Evolutionary conservation across 2,113 vertebrate species (phyloP).

Genomic region (Bujurquina vittata): DNA sequence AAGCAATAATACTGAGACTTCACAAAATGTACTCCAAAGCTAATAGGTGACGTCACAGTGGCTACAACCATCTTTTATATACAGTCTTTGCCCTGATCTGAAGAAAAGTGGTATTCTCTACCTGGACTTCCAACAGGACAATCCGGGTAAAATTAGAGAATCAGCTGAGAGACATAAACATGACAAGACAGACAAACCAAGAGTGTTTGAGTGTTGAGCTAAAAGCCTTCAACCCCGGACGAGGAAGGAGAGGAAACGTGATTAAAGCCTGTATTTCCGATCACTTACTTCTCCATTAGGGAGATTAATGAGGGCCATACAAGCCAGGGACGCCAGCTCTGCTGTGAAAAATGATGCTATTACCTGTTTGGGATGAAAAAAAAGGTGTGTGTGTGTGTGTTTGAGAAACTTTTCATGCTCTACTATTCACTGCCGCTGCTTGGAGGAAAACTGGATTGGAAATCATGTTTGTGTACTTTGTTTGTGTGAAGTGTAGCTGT

Average conservation of each 20-base stretch:
- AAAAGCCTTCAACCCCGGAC: not conserved
- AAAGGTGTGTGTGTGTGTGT: not conserved
- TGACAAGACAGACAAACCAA: not conserved
- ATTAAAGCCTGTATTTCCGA: conserved; percentile 83
- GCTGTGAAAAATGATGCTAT: conserved; percentile 84
- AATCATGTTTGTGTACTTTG: conserved; percentile 18
- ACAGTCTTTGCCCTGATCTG: not conserved
- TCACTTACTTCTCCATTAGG: conserved; percentile 82
- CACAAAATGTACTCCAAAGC: too few species aligned
- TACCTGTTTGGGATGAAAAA: conserved; percentile 68
- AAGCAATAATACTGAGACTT: too few species aligned
- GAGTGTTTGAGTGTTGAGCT: not conserved
- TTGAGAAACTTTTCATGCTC: not conserved
- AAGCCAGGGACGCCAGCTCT: conserved; percentile 64
- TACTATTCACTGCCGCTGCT: not conserved
- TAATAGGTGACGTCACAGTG: not conserved
- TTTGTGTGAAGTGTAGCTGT: not conserved
- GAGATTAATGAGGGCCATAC: conserved; percentile 79
- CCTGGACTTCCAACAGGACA: not conserved
- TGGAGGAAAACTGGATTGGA: not conserved
- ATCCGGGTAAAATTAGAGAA: not conserved
- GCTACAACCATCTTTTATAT: not conserved
- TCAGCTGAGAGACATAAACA: not conserved
- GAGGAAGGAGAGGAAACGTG: conserved; percentile 59
- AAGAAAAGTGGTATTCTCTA: not conserved